Evolutionary conservation across 2,888 invertebrate species (phyloP), one percentile per base, ranked within the genome.

Genomic region (Torymus aiolomorphi): DNA sequence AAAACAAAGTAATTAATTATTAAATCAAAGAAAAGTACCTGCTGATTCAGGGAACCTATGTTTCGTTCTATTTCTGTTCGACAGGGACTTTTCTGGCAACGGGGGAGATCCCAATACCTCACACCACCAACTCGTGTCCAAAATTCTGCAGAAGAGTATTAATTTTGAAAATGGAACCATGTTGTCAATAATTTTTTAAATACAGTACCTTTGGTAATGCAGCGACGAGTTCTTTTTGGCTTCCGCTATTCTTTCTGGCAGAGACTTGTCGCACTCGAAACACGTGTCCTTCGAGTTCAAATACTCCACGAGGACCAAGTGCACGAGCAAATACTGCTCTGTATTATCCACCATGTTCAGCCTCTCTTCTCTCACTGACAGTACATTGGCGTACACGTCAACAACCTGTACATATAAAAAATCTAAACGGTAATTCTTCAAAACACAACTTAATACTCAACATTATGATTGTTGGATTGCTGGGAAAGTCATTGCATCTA

Each of bases 301-400:
- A 84, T 89, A 90, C 84, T 91, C 91, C 0, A 91, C 82, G 8
- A 92, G 86, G 0, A 90, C 88, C 74, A 91, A 86, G 84, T 92
- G 92, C 1, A 90, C 91, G 24, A 92, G 83, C 81, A 91, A 89
- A 83, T 91, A 92, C 83, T 92, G 92, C 70, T 92, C 91, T 75
- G 86, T 81, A 42, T 85, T 88, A 59, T 88, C 86, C 11, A 89
- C 88, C 87, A 88, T 87, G 63, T 89, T 89, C 2, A 86, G 83
- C 57, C 88, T 81, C 42, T 87, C 84, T 18, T 76, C 82, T 51
- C 88, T 82, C 2, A 87, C 84, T 4, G 82, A 78, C 12, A 83
- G 70, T 10, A 84, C 83, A 49, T 85, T 86, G 0, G 82, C 80
- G n/a, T 85, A 84, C 2, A 88, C 83, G 49, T 88, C 86, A 4